Base-by-base conservation (phyloP, 2,888 invertebrate genomes). In the Eupithecia inturbata region DNA sequence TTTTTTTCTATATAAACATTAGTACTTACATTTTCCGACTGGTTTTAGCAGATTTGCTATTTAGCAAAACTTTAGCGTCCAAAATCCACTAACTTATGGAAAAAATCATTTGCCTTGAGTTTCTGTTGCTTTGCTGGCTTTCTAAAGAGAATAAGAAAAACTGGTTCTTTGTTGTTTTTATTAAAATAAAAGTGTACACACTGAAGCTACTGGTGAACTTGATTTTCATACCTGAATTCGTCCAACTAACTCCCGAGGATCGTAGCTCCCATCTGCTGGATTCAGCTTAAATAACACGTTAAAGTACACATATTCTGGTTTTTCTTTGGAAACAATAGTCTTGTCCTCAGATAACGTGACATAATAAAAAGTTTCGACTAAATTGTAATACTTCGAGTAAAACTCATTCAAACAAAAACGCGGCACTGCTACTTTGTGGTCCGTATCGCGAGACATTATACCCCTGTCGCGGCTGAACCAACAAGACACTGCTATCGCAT, bases 351-450 rank as follows among this genome's bases (percentile, higher is more conserved):
- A 87, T 81, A 94, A 84, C 81, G 92, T 93, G 83, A 94, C 94
- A 89, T 90, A 93, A 84, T 94, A 94, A 90, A 94, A 94, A 85
- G 92, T 92, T 91, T 94, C 94, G 75, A 94, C 92, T 83, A 94
- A 90, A 89, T 93, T 94, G 49, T 90, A 88, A 85, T 93, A 93
- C 83, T 92, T 93, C 79, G 83, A 89, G 80, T 91, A 92, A 84
- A 94, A 94, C 82, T 93, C 92, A 31, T 87, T 85, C 77, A 93
- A 82, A 87, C 91, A 90, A 79, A 89, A 88, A 77, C 93, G 92
- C 81, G 94, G 94, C 82, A 94, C 92, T 79, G 91, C 87, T 89
- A 94, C 90, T 73, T 88, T 81, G 76, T 90, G 82, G 83, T 93
- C 92, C 78, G 88, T 86, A 80, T 92, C 93, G 83, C 89, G 88